A percentile compares a stretch with the other conserved stretches of the same genome.
phyloP scores from a whole-genome alignment of 2,113 vertebrate genomes.

The Bagarius yarrelli region DNA sequence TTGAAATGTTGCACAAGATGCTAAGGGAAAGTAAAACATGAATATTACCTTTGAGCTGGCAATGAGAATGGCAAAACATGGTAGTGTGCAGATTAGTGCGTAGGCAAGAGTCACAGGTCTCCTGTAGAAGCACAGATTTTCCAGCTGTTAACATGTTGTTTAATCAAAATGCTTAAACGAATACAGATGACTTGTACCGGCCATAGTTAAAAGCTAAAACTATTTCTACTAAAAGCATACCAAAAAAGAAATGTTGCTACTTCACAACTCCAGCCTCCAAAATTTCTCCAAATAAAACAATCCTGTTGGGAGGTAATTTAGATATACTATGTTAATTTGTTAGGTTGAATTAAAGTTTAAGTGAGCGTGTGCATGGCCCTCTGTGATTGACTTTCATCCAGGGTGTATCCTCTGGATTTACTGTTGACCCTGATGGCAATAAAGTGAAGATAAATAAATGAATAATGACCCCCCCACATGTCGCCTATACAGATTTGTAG shows the following conservation, averaged over 20 bases:
- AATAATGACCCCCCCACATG: too few relatives aligned
- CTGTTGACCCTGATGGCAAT: neutral
- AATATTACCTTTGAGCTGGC: constrained; percentile 76
- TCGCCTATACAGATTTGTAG: too few relatives aligned
- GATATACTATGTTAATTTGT: too few relatives aligned
- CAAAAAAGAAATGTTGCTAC: neutral
- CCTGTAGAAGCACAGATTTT: constrained; percentile 66
- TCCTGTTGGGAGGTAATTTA: rapidly evolving
- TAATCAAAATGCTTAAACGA: neutral
- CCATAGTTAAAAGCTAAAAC: too few relatives aligned
- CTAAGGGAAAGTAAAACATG: neutral
- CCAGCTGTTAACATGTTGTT: neutral
- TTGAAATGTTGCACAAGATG: neutral
- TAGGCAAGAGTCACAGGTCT: constrained; percentile 72
- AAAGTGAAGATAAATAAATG: neutral
- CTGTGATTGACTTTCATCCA: neutral
- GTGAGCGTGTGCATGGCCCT: neutral
- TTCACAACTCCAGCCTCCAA: too few relatives aligned
- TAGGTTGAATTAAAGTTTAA: neutral
- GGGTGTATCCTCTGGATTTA: neutral
- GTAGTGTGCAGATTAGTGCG: constrained; percentile 72
- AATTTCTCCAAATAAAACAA: too few relatives aligned
- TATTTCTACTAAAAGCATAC: neutral
- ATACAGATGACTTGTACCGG: too few relatives aligned
- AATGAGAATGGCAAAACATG: constrained; percentile 76